Conservation (phyloP, 1,140 invertebrate species). For the Gerris buenoi region DNA sequence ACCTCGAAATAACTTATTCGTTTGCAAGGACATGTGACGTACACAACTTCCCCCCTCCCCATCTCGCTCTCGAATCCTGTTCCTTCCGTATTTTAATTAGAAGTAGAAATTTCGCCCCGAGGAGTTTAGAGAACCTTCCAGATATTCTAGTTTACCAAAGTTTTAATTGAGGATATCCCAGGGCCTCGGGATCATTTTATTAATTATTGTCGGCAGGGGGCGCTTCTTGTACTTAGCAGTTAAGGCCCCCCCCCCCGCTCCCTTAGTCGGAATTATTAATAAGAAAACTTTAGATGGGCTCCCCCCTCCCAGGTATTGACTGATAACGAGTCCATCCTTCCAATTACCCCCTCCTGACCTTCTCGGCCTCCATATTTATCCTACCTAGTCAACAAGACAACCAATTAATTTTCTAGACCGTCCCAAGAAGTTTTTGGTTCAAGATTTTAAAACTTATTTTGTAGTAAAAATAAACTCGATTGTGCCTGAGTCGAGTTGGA, state of each 20-base stretch:
- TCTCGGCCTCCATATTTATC: background rate
- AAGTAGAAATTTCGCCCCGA: background rate
- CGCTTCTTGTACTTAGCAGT: conserved; percentile 7
- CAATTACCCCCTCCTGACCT: background rate
- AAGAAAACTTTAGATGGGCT: conserved; percentile 17
- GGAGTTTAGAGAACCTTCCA: background rate
- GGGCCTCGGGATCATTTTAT: conserved; percentile 22
- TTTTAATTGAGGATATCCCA: conserved; percentile 25
- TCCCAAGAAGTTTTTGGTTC: too few species aligned
- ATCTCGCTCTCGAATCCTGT: background rate
- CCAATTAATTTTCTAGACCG: background rate
- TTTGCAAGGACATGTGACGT: background rate
- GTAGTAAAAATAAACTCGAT: too few species aligned
- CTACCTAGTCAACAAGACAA: background rate
- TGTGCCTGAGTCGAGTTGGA: too few species aligned
- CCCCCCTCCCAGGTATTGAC: background rate
- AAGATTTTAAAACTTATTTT: too few species aligned
- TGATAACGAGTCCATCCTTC: conserved; percentile 3
- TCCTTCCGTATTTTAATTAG: background rate
- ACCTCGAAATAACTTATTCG: background rate
- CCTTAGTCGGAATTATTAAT: conserved; percentile 20
- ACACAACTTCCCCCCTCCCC: background rate
- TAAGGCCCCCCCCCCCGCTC: conserved; percentile 3
- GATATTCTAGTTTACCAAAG: conserved; percentile 14
- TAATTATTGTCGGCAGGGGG: conserved; percentile 20